These are phyloP conservation scores for Erynnis tages DNA, from an alignment of 2,888 invertebrate species.

Conservation along the genomic window DNA sequence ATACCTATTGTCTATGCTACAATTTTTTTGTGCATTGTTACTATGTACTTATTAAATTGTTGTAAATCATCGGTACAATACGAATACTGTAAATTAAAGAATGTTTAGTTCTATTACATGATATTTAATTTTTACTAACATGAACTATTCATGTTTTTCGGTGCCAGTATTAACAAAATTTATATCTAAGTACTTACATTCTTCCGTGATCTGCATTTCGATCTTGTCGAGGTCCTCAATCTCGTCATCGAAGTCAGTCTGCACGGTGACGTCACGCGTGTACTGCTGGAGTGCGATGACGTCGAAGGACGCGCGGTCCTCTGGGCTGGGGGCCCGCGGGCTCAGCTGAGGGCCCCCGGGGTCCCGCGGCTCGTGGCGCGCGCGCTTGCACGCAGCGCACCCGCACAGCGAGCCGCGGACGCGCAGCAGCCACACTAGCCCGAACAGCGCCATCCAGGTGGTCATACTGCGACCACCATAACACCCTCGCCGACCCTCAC, in stretches of 20 bases:
- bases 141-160: too few species aligned
- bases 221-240: constrained; percentile 72
- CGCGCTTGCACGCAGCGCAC: constrained; percentile 86
- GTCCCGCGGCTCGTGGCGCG: constrained; percentile 56
- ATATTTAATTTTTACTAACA: too few species aligned
- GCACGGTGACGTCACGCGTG: constrained; percentile 76
- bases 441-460: constrained; percentile 91
- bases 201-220: constrained; percentile 71
- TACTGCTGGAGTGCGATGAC: constrained; percentile 71
- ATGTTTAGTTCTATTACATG: too few species aligned
- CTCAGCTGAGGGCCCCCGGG: constrained; percentile 38
- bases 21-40: too few species aligned
- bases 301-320: constrained; percentile 66
- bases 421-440: constrained; percentile 91
- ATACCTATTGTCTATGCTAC: too few species aligned
- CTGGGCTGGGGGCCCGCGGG: constrained; percentile 53
- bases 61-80: too few species aligned
- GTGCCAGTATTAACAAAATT: too few species aligned
- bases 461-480: constrained; percentile 72
- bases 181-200: constrained; percentile 73
- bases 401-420: constrained; percentile 90
- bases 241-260: constrained; percentile 75
- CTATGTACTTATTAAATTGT: too few species aligned
- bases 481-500: constrained; percentile 31
- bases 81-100: too few species aligned